Evolutionary conservation across 2,797 vertebrate species (phyloP).

Genomic region (Danio tinwini): DNA sequence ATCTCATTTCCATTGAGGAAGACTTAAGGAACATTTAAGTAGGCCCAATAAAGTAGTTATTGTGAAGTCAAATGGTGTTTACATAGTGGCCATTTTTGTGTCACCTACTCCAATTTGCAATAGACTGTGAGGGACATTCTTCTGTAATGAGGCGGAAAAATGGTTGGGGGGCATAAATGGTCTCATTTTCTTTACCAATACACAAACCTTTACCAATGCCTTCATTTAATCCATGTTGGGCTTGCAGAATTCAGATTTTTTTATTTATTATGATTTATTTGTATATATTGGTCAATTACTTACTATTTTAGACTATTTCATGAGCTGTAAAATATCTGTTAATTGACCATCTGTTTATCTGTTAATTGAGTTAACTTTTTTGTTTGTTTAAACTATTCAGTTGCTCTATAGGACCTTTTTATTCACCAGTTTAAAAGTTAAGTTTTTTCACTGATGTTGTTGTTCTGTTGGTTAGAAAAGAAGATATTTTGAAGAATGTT

Average conservation of each 20-base stretch:
- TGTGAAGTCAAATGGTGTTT: constrained; percentile 58
- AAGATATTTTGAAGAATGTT: no score
- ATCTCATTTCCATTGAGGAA: constrained; percentile 33
- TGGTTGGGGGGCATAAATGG: constrained; percentile 17
- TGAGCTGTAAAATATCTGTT: no score
- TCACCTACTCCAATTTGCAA: constrained; percentile 62
- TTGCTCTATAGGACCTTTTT: neutral
- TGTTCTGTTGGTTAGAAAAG: no score
- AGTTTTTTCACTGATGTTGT: no score
- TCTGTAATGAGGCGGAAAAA: constrained; percentile 65
- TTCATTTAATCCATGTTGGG: neutral
- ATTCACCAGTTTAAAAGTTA: no score
- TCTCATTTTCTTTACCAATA: constrained; percentile 25
- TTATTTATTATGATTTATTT: no score
- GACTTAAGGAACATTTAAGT: constrained; percentile 46
- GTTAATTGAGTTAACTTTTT: no score
- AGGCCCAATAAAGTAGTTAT: constrained; percentile 53
- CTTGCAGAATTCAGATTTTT: neutral
- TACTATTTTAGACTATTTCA: neutral
- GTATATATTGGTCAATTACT: neutral
- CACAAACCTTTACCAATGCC: neutral
- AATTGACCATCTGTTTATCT: neutral
- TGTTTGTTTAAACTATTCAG: no score
- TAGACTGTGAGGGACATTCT: constrained; percentile 69
- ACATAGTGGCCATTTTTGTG: constrained; percentile 53